Percentiles rank a stretch among this genome's conserved stretches.
Conservation (phyloP, 2,888 invertebrate genomes). For the Allophyes oxyacanthae region DNA sequence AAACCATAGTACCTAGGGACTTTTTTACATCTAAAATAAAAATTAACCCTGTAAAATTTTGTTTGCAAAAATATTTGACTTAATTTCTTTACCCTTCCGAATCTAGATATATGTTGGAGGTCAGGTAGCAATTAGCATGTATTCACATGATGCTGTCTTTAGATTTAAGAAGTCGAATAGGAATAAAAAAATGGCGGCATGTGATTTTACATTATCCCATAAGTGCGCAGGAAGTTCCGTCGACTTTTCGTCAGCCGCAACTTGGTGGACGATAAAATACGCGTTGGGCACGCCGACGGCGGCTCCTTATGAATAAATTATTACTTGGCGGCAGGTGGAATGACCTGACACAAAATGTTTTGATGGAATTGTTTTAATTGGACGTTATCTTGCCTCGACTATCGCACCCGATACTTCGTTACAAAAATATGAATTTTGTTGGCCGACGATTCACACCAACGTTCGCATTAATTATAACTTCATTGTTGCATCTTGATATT, state of each 20-base stretch:
- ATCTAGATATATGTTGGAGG: too few species aligned
- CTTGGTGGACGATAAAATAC: constrained; percentile 50
- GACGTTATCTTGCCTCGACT: constrained; percentile 81
- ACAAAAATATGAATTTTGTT: constrained; percentile 84
- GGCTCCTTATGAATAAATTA: constrained; percentile 87
- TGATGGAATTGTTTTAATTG: constrained; percentile 90
- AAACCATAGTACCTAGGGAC: too few species aligned
- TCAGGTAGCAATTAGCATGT: too few species aligned
- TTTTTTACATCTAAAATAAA: too few species aligned
- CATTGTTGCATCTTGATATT: constrained; percentile 68
- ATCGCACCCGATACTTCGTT: constrained; percentile 80
- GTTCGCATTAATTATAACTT: constrained; percentile 72
- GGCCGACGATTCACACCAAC: constrained; percentile 79
- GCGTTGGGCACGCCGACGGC: constrained; percentile 60
- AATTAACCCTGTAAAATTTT: too few species aligned
- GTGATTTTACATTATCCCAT: constrained; percentile 24
- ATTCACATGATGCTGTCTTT: too few species aligned
- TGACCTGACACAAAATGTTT: constrained; percentile 89
- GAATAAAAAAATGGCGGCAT: not conserved
- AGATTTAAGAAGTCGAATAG: too few species aligned
- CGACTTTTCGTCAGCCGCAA: constrained; percentile 53
- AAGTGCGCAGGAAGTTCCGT: constrained; percentile 46
- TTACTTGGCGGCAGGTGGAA: constrained; percentile 84
- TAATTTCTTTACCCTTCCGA: too few species aligned
- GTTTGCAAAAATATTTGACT: too few species aligned